These are phyloP conservation scores for Sphaeramia orbicularis DNA, from an alignment of 2,797 vertebrate species.

Conservation along the genomic window DNA sequence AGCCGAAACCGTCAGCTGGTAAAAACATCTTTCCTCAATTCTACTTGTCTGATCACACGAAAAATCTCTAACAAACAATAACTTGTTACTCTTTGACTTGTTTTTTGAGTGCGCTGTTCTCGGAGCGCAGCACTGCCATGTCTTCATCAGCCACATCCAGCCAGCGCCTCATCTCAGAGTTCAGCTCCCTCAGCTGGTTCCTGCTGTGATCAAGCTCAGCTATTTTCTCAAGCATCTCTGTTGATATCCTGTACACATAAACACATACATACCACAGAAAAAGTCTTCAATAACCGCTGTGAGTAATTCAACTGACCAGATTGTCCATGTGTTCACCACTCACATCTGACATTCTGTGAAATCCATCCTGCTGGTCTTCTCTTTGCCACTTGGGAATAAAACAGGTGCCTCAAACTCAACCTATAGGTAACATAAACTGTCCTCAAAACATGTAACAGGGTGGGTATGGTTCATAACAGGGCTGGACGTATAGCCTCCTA, in stretches of 20 bases:
- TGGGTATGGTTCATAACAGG: too few species aligned
- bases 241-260: conserved; percentile 35
- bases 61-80: too few species aligned
- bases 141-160: conserved; percentile 72
- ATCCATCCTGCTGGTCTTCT: conserved; percentile 43
- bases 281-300: background rate
- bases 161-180: conserved; percentile 61
- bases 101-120: conserved; percentile 57
- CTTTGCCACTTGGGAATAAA: background rate
- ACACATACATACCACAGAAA: conserved; percentile 2
- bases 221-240: conserved; percentile 68
- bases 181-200: conserved; percentile 54
- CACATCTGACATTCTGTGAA: conserved; percentile 53
- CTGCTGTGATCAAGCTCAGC: conserved; percentile 60
- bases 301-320: background rate
- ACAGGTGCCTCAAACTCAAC: too few species aligned
- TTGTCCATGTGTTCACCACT: conserved; percentile 28
- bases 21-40: too few species aligned
- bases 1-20: too few species aligned
- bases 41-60: too few species aligned
- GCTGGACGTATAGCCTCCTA: too few species aligned
- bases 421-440: too few species aligned
- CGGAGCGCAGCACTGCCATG: conserved; percentile 50
- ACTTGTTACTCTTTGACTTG: conserved; percentile 59
- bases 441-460: too few species aligned